Base-by-base conservation (phyloP, 2,797 vertebrate species). In the Mormyrops attenuatus region DNA sequence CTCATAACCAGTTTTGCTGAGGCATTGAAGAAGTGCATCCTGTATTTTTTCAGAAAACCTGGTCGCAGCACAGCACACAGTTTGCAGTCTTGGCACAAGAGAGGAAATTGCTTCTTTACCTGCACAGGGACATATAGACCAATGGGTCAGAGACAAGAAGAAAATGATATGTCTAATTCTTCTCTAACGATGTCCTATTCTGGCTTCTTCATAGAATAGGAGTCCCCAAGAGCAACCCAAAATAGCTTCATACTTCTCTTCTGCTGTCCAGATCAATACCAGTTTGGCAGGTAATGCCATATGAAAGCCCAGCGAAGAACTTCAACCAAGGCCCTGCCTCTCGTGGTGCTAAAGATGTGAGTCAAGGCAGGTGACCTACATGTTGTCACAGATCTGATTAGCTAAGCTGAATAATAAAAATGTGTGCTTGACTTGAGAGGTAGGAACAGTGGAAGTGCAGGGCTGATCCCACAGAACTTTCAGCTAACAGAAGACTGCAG, bases 111-210 rank as follows among this genome's bases (percentile, higher is more conserved):
- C 93, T 93, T 92, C 93, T 92, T 8, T 55, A 57, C 87, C 87
- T 85, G 87, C 34, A 50, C 38, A 49, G 90, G 90, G 92, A 89
- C 38, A 20, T 80, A 44, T 77, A 77, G 92, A 92, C 93, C 93
- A 52, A 66, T 88, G 88, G 90, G 92, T 90, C 38, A 88, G 77
- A 95, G 95, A 94, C 93, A 94, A 91, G 91, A 90, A 90, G 94
- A 95, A 95, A 93, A 93, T 93, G 93, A 91, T 93, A 93, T 96
- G 94, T 96, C 96, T 95, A 94, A 96, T 96, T 94, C 92, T 91
- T 91, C 93, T 94, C 92, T 92, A 88, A 90, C 88, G 77, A 91
- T 90, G 94, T 92, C 93, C 93, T 93, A 89, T 92, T 93, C 89
- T 93, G 91, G 92, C 93, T 90, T 93, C 91, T 89, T 91, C 92